Evolutionary conservation across 2,797 vertebrate genomes (phyloP).

Genomic region (Urosaurus nigricauda): DNA sequence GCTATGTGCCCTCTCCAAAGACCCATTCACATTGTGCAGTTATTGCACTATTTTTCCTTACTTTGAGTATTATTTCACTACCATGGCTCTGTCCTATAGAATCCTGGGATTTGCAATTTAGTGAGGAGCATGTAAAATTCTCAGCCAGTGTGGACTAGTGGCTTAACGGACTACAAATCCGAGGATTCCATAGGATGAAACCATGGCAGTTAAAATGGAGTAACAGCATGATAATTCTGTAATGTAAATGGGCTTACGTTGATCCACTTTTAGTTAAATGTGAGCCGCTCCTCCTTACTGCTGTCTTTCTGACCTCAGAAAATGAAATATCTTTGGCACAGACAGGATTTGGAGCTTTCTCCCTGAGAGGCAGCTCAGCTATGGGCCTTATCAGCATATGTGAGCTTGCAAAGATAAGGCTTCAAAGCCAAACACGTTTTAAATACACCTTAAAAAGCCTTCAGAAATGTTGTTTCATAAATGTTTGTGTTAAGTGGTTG

Average conservation of each 20-base stretch:
- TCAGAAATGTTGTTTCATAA: constrained; percentile 87
- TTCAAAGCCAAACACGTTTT: constrained; percentile 89
- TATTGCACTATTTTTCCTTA: no score
- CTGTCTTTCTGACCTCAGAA: constrained; percentile 43
- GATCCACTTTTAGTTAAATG: background rate
- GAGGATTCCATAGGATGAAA: no score
- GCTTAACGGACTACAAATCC: no score
- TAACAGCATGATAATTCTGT: no score
- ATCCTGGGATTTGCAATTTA: no score
- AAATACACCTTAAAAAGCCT: constrained; percentile 85
- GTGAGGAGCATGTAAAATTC: no score
- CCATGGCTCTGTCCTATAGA: no score
- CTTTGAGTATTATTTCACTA: no score
- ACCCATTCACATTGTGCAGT: no score
- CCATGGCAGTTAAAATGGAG: no score
- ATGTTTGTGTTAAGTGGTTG: constrained; percentile 90
- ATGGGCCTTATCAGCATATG: constrained; percentile 64
- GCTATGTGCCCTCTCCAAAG: fast-evolving
- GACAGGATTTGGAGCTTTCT: background rate
- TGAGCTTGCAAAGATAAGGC: constrained; percentile 86
- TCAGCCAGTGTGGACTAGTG: no score
- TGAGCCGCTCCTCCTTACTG: background rate
- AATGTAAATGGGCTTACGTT: background rate
- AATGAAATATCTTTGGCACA: constrained; percentile 31
- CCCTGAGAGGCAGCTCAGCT: constrained; percentile 51